Conservation (phyloP, 2,113 vertebrate genomes). For the Lamprologus ornatipinnis region DNA sequence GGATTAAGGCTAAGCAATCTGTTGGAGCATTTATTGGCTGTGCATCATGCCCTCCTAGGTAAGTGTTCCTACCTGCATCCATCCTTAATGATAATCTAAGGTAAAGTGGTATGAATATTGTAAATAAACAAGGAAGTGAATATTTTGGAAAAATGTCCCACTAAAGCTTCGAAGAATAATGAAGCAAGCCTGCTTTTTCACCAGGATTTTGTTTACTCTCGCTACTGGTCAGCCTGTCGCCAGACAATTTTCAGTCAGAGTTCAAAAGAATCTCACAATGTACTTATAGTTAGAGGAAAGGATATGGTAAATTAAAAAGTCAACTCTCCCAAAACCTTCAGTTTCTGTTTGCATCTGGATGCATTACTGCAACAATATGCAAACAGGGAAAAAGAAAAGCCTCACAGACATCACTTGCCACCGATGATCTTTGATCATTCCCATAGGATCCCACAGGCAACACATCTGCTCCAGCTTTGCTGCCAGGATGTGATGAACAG, state of each 20-base stretch:
- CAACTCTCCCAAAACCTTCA: neutral
- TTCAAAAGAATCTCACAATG: neutral
- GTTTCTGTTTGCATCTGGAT: neutral
- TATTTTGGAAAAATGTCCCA: neutral
- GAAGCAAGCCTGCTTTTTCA: neutral
- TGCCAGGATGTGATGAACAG: slow-evolving; percentile 47
- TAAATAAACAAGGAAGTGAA: neutral
- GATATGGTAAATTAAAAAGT: neutral
- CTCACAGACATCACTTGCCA: slow-evolving; percentile 27
- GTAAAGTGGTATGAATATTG: neutral
- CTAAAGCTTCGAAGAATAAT: neutral
- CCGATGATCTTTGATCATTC: slow-evolving; percentile 55
- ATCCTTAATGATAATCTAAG: neutral
- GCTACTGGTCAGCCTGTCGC: neutral
- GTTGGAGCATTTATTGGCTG: neutral
- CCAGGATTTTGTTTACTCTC: neutral
- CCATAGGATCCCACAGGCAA: slow-evolving; percentile 45
- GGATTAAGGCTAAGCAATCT: neutral
- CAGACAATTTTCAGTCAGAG: neutral
- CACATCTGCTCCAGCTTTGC: slow-evolving; percentile 59
- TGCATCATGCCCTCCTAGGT: neutral
- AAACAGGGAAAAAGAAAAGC: slow-evolving; percentile 3
- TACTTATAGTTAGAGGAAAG: neutral
- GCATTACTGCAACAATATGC: neutral
- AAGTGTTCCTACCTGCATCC: neutral